phyloP scores from a whole-genome alignment of 1,140 invertebrate genomes.

The Ostrea edulis region DNA sequence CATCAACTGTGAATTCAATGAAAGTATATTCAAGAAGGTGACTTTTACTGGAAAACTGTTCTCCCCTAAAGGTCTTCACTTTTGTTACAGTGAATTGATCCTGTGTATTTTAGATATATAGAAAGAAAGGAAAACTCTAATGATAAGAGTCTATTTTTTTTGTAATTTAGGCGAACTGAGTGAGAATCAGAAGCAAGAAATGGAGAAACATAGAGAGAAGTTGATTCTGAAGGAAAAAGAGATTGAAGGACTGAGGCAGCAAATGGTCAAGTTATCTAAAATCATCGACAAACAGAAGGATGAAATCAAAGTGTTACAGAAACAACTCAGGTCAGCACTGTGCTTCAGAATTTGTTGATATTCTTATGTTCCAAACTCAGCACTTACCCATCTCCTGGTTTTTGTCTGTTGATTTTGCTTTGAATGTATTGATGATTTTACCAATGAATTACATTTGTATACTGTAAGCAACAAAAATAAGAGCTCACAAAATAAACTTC shows the following conservation, averaged over 20 bases:
- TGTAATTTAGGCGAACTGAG: slow-evolving; percentile 74
- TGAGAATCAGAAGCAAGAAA: slow-evolving; percentile 78
- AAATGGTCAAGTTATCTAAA: slow-evolving; percentile 77
- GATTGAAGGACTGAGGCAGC: slow-evolving; percentile 73
- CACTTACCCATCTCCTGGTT: no score
- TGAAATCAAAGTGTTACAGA: slow-evolving; percentile 71
- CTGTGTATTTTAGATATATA: neutral
- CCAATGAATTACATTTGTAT: neutral
- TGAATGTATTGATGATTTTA: neutral
- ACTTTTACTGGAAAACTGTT: no score
- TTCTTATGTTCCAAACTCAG: neutral
- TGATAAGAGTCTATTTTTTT: neutral
- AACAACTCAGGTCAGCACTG: slow-evolving; percentile 70
- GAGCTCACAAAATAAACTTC: neutral
- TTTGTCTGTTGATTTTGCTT: no score
- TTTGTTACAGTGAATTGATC: no score
- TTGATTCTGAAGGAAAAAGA: slow-evolving; percentile 72
- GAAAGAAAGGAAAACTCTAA: neutral
- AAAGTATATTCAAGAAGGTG: neutral
- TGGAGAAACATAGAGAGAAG: slow-evolving; percentile 74
- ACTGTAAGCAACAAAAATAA: no score
- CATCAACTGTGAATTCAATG: neutral
- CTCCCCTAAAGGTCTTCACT: no score
- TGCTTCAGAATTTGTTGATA: neutral
- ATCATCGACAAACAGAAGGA: slow-evolving; percentile 78